Base-by-base conservation (phyloP, 2,888 invertebrate species). In the Magallana nippona region DNA sequence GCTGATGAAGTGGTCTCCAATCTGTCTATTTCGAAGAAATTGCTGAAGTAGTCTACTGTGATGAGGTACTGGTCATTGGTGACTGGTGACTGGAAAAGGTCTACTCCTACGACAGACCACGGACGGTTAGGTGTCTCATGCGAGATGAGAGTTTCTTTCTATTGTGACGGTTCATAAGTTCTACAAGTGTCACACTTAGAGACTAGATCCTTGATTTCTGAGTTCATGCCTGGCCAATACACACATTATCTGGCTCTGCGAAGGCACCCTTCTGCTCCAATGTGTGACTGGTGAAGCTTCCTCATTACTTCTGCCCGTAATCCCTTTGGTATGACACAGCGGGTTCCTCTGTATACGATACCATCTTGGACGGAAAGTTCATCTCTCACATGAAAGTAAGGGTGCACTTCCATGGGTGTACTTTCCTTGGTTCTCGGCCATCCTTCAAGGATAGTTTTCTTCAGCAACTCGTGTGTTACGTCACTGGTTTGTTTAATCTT, bases 41-140 rank as follows among this genome's bases (percentile, higher is more conserved):
- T 78, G 32, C 82, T 82, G 79, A 85, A 86, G 55, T 83, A 86
- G 58, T 87, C 87, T 0, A 89, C 82, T 8, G 86, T 87, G 2
- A 89, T 22, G 13, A 85, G 44, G 60, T 88, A 87, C 15, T 88
- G 79, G 17, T 83, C 84, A 13, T 80, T 83, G 27, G 84, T 56
- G 56, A 63, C 55, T 19, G 19, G 27, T 1, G 82, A 78, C 19
- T 22, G 15, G 22, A 86, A 85, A 32, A 86, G 27, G 62, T 86
- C 86, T 17, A 55, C 19, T n/a, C 83, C 86, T 27, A 86, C 82
- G n/a, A 79, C 83, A n/a, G n/a, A 15, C 86, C 86, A 86, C 27
- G 85, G 85, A n/a, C 58, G 62, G 11, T 58, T 32, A 60, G 86
- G 81, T 22, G 82, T 58, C 19, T 82, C 77, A 78, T 86, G 83